Base-by-base conservation (phyloP, 2,113 vertebrate species). In the Aramus guarauna region DNA sequence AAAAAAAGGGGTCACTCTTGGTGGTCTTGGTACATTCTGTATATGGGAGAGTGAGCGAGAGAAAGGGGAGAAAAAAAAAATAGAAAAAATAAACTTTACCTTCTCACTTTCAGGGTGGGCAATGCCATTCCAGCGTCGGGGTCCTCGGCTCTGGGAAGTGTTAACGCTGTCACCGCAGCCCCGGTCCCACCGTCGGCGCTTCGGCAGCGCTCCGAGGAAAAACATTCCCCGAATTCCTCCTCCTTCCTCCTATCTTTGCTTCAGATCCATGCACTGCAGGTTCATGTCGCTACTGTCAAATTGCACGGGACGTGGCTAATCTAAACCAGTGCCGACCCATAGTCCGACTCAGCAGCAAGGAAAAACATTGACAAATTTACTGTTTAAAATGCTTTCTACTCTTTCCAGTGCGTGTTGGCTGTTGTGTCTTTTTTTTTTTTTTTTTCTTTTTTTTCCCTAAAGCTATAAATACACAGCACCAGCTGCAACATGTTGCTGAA, bases 11-110 rank as follows among this genome's bases (percentile, higher is more conserved):
- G 81, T 94, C 98, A 17, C 92, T 29, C 98, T 99, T 98, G 99
- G 99, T 99, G 99, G 99, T 99, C 99, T 98, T 26, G 96, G 91
- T 98, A 93, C 89, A 95, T 98, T 97, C 97, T 95, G 98, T 91
- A 82, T 98, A 98, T 79, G 97, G 97, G 98, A 98, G 98, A 96
- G 96, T 63, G 95, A 97, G 95, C 82, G 97, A 98, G 98, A 96
- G 96, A 96, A 97, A 96, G 92, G 91, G 97, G 97, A 94, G 97
- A 97, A 98, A 85, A 77, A 77, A 73, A 95, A 97, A 96, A n/a
- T 98, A 98, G 98, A 98, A 99, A 96, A 99, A 99, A 99, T 99
- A 99, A 99, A 99, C 99, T 98, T 98, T 98, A 98, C 98, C 97
- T 99, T 99, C 98, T 99, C 98, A 98, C 98, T 98, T 96, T 98